These are phyloP conservation scores for Tribolium freemani DNA, from an alignment of 2,888 invertebrate species.

Conservation along the genomic window DNA sequence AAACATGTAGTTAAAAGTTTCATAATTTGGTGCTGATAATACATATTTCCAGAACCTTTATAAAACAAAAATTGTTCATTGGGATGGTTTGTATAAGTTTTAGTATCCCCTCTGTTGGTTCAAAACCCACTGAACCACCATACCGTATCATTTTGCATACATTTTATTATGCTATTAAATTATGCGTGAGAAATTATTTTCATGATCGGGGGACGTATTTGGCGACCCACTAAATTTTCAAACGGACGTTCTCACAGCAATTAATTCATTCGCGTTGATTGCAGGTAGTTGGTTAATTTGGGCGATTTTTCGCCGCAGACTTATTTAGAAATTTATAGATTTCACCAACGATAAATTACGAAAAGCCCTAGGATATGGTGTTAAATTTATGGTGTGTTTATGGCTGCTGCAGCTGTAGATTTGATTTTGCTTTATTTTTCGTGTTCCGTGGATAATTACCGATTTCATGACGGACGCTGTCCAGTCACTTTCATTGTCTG, in stretches of 20 bases:
- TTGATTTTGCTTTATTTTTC: constrained; percentile 3
- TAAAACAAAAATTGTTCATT: too few species aligned
- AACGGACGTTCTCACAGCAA: background rate
- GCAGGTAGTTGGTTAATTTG: constrained; percentile 9
- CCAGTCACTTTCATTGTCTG: background rate
- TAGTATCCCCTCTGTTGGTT: background rate
- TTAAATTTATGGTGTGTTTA: constrained; percentile 25
- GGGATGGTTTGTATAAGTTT: too few species aligned
- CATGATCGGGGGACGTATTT: too few species aligned
- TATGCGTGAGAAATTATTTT: too few species aligned
- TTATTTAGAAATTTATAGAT: constrained; percentile 9
- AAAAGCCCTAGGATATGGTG: constrained; percentile 1
- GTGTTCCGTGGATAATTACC: background rate
- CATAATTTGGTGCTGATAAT: too few species aligned
- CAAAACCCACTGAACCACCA: background rate
- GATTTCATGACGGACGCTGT: background rate
- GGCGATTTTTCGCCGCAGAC: background rate
- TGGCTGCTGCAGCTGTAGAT: constrained; percentile 9
- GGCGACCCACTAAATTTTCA: too few species aligned
- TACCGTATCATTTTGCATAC: background rate
- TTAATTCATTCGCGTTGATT: background rate
- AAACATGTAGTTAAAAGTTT: too few species aligned
- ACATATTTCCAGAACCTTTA: too few species aligned
- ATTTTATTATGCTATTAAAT: too few species aligned
- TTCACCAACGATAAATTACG: constrained; percentile 14